Evolutionary conservation across 2,888 invertebrate genomes (phyloP).

Genomic region (Rhaphigaster nebulosa): DNA sequence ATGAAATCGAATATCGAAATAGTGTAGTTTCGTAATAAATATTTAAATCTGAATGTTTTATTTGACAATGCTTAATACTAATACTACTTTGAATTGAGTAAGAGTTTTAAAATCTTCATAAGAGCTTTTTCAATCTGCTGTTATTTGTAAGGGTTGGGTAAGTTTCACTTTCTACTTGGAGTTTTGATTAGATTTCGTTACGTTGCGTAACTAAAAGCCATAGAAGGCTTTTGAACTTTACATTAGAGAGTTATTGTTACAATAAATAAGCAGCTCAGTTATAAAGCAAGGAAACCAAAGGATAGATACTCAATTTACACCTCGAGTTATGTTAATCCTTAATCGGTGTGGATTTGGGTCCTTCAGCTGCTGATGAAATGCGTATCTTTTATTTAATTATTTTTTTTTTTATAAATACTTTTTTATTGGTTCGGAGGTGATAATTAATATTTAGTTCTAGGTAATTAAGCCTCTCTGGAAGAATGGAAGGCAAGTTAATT

Average conservation of each 20-base stretch:
- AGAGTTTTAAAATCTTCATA: slow-evolving; percentile 30
- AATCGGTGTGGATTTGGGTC: neutral
- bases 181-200: slow-evolving; percentile 37
- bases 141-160: slow-evolving; percentile 19
- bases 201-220: neutral
- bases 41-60: neutral
- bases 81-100: neutral
- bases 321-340: neutral
- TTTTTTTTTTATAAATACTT: neutral
- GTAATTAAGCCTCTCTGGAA: neutral
- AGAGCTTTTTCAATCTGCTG: slow-evolving; percentile 24
- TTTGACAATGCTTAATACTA: neutral
- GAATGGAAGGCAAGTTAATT: neutral
- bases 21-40: neutral
- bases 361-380: neutral
- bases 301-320: neutral
- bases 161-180: slow-evolving; percentile 25
- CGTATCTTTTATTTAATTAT: neutral
- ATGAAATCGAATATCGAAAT: neutral
- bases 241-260: slow-evolving; percentile 2
- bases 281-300: neutral
- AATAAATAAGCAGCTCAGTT: neutral
- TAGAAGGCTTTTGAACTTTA: slow-evolving; percentile 20
- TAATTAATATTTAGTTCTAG: neutral
- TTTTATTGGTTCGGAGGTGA: neutral